Base-by-base conservation (phyloP, 2,113 vertebrate genomes). In the Paramisgurnus dabryanus region DNA sequence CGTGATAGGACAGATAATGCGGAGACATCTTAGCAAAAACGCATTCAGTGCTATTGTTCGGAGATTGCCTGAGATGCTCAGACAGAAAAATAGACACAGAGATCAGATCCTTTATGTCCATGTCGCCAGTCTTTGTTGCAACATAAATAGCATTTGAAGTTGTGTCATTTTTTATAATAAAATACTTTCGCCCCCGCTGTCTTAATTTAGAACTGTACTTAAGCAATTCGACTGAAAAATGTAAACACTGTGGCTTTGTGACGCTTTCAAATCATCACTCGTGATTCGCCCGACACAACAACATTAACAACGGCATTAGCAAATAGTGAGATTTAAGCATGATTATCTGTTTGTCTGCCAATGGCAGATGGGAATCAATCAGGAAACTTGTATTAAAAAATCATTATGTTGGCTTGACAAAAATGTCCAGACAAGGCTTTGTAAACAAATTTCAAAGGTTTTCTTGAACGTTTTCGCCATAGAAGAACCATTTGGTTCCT, bases 1-100 rank as follows among this genome's bases (percentile, higher is more conserved):
- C 0, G 71, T 82, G 90, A 92, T 93, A 88, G 86, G 58, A 69
- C 78, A 67, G 88, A 89, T 87, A 88, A 84, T 76, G 45, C 63
- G 43, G 77, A 49, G 82, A 83, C 72, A 86, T 57, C 83, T n/a
- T 77, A 58, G 78, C 65, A 70, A 40, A 67, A 53, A 77, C 18
- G 64, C 84, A 65, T 47, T 78, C 83, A 77, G 45, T 61, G 67
- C 80, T 60, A 82, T 84, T 88, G 85, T 86, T 86, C 80, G 79
- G 15, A 89, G 87, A 89, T 83, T 83, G 78, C 34, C 71, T 7
- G 66, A 80, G 73, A 80, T 82, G 57, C 69, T 78, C 67, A 68
- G 68, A 78, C 76, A 83, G 49, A 79, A 65, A 66, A 69, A 77
- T 74, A 83, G 69, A 74, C 69, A 76, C 8, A 22, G 17, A 78